These are phyloP conservation scores for Diaphora mendica DNA, from an alignment of 2,888 invertebrate genomes.

Conservation along the genomic window DNA sequence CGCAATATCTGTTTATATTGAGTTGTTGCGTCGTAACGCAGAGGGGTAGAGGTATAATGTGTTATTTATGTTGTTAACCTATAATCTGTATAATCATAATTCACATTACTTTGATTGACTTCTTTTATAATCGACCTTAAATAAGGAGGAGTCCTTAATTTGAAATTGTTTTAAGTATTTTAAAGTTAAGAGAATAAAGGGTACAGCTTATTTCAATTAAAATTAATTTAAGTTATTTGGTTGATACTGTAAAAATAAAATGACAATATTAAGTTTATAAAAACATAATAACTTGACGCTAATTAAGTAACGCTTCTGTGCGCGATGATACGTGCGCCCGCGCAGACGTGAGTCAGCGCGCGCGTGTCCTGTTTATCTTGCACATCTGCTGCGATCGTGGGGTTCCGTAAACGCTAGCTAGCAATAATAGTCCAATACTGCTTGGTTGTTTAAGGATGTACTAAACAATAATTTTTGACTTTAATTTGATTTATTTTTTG, in stretches of 20 bases:
- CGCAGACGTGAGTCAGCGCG: constrained; percentile 68
- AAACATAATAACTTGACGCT: not conserved
- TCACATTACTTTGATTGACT: too few relatives aligned
- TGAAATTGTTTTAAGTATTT: too few relatives aligned
- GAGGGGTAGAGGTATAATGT: not conserved
- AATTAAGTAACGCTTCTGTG: constrained; percentile 44
- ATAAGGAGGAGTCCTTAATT: too few relatives aligned
- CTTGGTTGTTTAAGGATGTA: not conserved
- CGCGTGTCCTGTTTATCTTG: constrained; percentile 68
- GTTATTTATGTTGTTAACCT: not conserved
- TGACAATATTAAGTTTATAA: not conserved
- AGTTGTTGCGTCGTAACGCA: not conserved
- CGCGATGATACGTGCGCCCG: constrained; percentile 60
- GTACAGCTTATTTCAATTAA: too few relatives aligned
- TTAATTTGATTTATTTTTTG: not conserved
- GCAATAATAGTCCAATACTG: constrained; percentile 20
- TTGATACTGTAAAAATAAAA: not conserved
- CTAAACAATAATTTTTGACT: not conserved
- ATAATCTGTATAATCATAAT: not conserved
- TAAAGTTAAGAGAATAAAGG: too few relatives aligned
- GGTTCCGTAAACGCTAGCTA: constrained; percentile 47
- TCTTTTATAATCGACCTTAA: not conserved
- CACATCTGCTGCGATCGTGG: constrained; percentile 63
- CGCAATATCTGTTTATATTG: not conserved
- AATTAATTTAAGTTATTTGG: not conserved